phyloP scores from a whole-genome alignment of 2,113 vertebrate species.

The Isurus oxyrinchus region DNA sequence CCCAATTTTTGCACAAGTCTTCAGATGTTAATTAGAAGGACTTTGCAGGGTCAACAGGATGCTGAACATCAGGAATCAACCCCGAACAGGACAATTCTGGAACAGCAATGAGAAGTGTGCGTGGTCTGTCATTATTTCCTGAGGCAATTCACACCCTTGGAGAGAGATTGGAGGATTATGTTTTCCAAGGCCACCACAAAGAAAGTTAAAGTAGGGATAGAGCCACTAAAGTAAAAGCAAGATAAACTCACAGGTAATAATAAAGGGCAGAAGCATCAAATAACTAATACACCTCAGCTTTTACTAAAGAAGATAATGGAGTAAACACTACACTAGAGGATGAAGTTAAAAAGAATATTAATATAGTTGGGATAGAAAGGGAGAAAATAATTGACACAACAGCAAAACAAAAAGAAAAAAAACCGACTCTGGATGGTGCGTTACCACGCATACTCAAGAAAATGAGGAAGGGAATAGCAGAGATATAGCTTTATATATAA shows the following conservation, averaged over 20 bases:
- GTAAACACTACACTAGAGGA: neutral
- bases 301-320: neutral
- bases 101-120: too few species aligned
- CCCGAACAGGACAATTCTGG: too few species aligned
- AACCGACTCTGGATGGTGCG: neutral
- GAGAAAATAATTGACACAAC: neutral
- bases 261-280: neutral
- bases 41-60: too few species aligned
- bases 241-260: neutral
- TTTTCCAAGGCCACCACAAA: neutral
- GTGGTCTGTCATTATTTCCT: too few species aligned
- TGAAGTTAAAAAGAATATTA: neutral
- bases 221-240: neutral
- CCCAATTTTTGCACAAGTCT: too few species aligned
- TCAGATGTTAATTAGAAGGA: too few species aligned
- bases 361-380: neutral
- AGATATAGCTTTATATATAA: neutral
- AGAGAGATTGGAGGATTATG: too few species aligned
- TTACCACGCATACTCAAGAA: too few species aligned
- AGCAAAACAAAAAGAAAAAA: neutral
- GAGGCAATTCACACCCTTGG: too few species aligned
- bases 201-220: neutral
- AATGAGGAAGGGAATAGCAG: too few species aligned
- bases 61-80: too few species aligned
- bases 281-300: neutral